These are phyloP conservation scores for Zaprionus bogoriensis DNA, from an alignment of 2,888 invertebrate genomes.

Conservation along the genomic window DNA sequence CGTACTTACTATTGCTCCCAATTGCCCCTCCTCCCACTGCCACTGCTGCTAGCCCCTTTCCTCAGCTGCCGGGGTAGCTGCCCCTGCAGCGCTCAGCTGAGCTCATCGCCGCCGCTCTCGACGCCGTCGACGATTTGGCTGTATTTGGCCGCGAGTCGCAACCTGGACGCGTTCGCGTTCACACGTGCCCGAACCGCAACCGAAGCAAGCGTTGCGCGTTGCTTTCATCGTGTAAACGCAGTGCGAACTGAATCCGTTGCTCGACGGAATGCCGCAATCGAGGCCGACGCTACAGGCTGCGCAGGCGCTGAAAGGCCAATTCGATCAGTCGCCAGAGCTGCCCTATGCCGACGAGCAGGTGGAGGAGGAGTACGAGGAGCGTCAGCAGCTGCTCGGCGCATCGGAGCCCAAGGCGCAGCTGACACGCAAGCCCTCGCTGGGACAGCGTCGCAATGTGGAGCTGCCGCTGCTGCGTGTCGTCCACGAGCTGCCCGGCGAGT, in stretches of 20 bases:
- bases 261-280: constrained; percentile 19
- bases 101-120: constrained; percentile 31
- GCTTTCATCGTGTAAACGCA: no score
- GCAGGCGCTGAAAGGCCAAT: constrained; percentile 48
- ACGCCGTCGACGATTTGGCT: constrained; percentile 5
- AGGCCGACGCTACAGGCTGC: constrained; percentile 31
- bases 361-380: not conserved
- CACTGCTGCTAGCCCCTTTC: not conserved
- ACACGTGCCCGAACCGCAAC: constrained; percentile 23
- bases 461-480: constrained; percentile 58
- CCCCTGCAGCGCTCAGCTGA: constrained; percentile 13
- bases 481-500: constrained; percentile 36
- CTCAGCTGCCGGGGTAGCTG: not conserved
- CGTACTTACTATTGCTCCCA: constrained; percentile 1
- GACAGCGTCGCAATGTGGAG: constrained; percentile 58
- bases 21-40: not conserved
- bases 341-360: constrained; percentile 55
- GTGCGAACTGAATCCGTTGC: not conserved
- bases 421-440: constrained; percentile 33
- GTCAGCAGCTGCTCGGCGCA: not conserved
- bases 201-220: no score
- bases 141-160: constrained; percentile 37
- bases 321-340: constrained; percentile 21
- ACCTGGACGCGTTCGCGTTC: constrained; percentile 44
- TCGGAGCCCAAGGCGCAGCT: not conserved